Evolutionary conservation across 2,888 invertebrate species (phyloP), one percentile per base, ranked within the genome.

Genomic region (Liodrosophila aerea): DNA sequence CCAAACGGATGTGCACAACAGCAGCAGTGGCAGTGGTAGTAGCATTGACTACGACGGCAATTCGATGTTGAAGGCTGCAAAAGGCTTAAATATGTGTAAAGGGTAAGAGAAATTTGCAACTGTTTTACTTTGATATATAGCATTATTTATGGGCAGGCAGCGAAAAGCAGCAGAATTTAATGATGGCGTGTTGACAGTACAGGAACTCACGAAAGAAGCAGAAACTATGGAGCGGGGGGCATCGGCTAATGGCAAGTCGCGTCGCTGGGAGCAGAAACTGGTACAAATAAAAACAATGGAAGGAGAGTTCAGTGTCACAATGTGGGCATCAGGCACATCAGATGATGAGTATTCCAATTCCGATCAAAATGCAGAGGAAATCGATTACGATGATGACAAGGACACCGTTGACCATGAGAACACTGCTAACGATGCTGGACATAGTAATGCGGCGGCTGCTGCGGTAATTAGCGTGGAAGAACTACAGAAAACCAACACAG

Each of bases 251-350:
- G 90, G 91, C 36, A 93, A 93, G 85, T 92, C 93, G 5, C 92
- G 96, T 61, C 95, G 97, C 89, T 98, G 98, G 98, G 98, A 98
- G 91, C 98, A 98, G 91, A 98, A 98, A 90, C 97, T 97, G 91
- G 98, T 98, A 65, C 97, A 98, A 91, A 98, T 98, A 87, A 97
- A 98, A 91, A 98, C 98, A 15, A 94, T 98, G 93, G 98, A 98
- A 91, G 98, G 98, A 30, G 98, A 98, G 91, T 98, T 98, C 91
- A 97, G 95, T 36, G 97, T 97, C 68, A 98, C 98, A 66, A 98
- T 98, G 98, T 98, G 98, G 98, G 97, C 98, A 36, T 96, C 97
- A 0, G 98, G 97, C 0, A 92, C 92, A 30, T 93, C 94, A 8
- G 96, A 96, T 84, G 97, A 97, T 87, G 96, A 96, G 91, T 96